Evolutionary conservation across 2,113 vertebrate genomes (phyloP).

Genomic region (Aleadryas rufinucha): DNA sequence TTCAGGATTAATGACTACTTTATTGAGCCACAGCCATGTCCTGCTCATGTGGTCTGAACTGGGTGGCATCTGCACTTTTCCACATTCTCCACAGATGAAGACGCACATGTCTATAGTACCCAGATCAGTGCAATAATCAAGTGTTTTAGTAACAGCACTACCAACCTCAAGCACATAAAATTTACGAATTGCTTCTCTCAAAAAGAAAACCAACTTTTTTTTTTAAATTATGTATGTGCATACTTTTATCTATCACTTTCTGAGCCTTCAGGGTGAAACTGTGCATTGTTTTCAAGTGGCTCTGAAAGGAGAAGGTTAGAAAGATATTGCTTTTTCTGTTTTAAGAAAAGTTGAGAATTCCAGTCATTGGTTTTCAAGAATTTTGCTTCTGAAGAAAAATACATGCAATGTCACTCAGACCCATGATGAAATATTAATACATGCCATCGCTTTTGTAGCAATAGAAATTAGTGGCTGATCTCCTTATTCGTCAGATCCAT

Average conservation of each 20-base stretch:
- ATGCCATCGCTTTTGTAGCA: background rate
- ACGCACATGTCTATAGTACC: background rate
- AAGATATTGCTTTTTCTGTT: background rate
- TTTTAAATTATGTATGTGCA: background rate
- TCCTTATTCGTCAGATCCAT: background rate
- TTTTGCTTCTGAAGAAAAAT: background rate
- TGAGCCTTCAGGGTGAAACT: background rate
- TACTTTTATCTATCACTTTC: background rate
- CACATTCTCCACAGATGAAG: background rate
- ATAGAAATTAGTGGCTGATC: background rate
- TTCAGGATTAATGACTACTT: background rate
- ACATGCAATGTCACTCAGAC: background rate
- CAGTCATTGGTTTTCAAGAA: background rate
- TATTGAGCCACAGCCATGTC: background rate
- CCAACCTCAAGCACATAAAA: background rate
- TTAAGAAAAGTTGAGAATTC: background rate
- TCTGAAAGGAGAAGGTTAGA: background rate
- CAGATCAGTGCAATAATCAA: background rate
- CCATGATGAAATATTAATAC: background rate
- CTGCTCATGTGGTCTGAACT: background rate
- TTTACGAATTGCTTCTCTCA: rapidly evolving
- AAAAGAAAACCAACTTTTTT: background rate
- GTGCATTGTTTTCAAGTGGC: background rate
- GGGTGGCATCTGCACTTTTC: background rate
- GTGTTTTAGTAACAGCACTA: background rate